Evolutionary conservation across 1,140 invertebrate species (phyloP), one percentile per base, ranked within the genome.

Genomic region (Zaprionus lachaisei): DNA sequence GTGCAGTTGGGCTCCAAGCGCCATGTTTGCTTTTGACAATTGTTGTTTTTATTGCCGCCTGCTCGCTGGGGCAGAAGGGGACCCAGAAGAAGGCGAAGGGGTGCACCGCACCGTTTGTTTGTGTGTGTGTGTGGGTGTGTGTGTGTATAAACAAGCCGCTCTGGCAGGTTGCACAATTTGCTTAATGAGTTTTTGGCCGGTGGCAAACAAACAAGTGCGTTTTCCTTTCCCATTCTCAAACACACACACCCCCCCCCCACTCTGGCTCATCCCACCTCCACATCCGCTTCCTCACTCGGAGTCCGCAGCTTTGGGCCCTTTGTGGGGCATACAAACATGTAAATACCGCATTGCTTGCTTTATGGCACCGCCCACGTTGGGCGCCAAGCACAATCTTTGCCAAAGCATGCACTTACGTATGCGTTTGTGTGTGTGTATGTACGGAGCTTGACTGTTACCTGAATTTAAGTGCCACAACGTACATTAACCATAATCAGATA

Each of bases 171-270:
- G 58, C 60, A 85, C 82, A 78, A 79, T 84, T 81, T 84, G 74
- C 75, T 57, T 79, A 80, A 85, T 85, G 82, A 74, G 78, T 85
- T 86, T 87, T 82, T 72, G 56, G 69, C 67, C 71, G 20, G 26
- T 51, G 38, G 81, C 81, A 20, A 56, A 38, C 81, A 20, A 56
- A 38, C 20, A 28, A 37, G n/a, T 11, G 55, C 31, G 17, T 31
- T 26, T 38, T 58, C 24, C 37, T 31, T 22, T 5, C 7, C 20
- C 20, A 15, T 17, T 9, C 22, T 22, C 20, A 20, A 20, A 0
- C 20, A 1, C 20, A n/a, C 20, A 1, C 1, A 20, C 20, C 20
- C 20, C 20, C 12, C 34, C 31, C 31, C 14, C 11, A 20, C 14
- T 7, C 2, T 49, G 2, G 3, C 17, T 11, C 0, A 3, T 15